Conservation (phyloP, 2,113 vertebrate species). For the Zosterops lateralis region DNA sequence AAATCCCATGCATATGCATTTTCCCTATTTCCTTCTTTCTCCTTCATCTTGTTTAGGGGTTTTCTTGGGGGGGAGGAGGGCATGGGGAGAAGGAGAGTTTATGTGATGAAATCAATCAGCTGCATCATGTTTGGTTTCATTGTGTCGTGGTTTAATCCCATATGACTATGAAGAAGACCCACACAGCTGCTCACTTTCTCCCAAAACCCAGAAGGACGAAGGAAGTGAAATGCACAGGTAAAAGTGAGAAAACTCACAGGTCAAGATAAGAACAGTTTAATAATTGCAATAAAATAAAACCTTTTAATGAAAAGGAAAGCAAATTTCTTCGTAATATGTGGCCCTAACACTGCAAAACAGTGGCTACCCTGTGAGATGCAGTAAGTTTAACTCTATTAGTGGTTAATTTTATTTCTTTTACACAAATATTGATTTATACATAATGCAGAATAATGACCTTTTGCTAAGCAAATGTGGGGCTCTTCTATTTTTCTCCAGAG, state of each 20-base stretch:
- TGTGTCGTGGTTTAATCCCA: rapidly evolving
- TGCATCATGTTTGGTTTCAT: neutral
- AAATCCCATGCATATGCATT: neutral
- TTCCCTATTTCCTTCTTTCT: neutral
- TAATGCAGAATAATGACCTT: neutral
- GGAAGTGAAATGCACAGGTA: neutral
- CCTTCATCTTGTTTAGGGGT: neutral
- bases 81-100: neutral
- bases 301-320: neutral
- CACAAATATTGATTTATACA: neutral
- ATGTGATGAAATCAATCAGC: neutral
- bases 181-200: neutral
- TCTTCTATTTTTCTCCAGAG: neutral
- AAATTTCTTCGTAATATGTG: neutral
- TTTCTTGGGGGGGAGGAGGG: too few relatives aligned
- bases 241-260: neutral
- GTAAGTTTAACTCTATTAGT: neutral
- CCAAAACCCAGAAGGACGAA: too few relatives aligned
- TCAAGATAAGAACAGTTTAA: neutral
- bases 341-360: neutral
- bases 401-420: neutral
- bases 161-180: neutral
- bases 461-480: neutral
- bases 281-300: neutral
- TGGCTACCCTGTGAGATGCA: neutral